phyloP scores from a whole-genome alignment of 1,140 invertebrate species.

The Heliconius congener region DNA sequence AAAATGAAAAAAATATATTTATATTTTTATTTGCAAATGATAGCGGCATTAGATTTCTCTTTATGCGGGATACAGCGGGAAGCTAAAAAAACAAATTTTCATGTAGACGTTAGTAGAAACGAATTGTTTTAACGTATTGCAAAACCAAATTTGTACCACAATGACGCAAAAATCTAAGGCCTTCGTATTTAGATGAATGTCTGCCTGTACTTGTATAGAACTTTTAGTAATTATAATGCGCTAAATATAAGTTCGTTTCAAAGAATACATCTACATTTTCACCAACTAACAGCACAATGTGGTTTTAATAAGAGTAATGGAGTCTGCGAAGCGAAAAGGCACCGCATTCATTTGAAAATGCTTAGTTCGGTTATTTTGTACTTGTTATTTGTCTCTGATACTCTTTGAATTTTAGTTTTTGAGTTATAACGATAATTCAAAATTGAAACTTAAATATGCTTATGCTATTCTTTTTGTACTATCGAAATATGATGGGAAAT shows the following conservation, averaged over 20 bases:
- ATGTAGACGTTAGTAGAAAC: not conserved
- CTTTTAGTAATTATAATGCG: constrained; percentile 12
- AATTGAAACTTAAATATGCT: not conserved
- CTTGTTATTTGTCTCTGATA: constrained; percentile 17
- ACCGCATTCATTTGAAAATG: constrained; percentile 22
- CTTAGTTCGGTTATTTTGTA: constrained; percentile 20
- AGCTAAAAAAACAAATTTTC: too few species aligned
- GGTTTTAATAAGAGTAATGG: constrained; percentile 22
- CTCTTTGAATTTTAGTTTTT: constrained; percentile 6
- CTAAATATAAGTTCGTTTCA: constrained; percentile 4
- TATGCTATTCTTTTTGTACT: not conserved
- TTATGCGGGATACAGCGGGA: too few species aligned
- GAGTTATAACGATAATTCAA: not conserved
- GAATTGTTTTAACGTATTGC: not conserved
- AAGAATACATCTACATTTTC: constrained; percentile 6
- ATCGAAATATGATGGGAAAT: not conserved
- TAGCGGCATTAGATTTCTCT: too few species aligned
- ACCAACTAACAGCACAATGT: constrained; percentile 16
- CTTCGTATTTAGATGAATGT: not conserved
- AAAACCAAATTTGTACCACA: not conserved
- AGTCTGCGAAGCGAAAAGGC: constrained; percentile 20
- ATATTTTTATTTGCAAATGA: too few species aligned
- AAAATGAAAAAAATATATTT: too few species aligned
- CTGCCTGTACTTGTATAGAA: constrained; percentile 2
- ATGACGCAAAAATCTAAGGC: not conserved